Base-by-base conservation (phyloP, 2,797 vertebrate species). In the Pseudochaenichthys georgianus region DNA sequence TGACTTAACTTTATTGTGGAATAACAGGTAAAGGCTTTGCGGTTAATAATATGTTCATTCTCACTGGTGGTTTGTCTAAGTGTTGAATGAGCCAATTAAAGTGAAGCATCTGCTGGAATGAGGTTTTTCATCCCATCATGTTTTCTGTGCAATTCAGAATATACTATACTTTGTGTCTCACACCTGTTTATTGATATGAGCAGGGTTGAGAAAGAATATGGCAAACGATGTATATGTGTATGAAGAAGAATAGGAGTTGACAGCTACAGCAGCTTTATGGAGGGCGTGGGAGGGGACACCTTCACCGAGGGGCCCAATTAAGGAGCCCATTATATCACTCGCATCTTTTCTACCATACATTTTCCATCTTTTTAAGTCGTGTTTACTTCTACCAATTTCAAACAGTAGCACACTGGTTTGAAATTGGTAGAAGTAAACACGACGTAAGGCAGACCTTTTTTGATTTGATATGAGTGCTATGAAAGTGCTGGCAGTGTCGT, bases 111-210 rank as follows among this genome's bases (percentile, higher is more conserved):
- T 28, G 23, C 45, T 11, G 50, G 16, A 42, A 45, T 9, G 34
- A 42, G 13, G 10, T 41, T 67, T 17, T 17, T 52, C 5, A 54
- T 48, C 13, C 11, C 42, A 13, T 41, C 8, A 16, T 13, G 38
- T 19, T 48, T 43, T 15, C 48, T 59, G 47, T 42, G 42, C 42
- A 53, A 7, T 58, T 51, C 52, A 60, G 66, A 61, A 38, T 63
- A 7, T 15, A 48, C 17, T 2, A 34, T 34, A 0, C 3, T 31
- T 13, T 16, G 23, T 41, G 17, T 52, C 28, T 23, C 6, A 34
- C 11, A 50, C 55, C 6, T 2, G 17, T 34, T 48, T 16, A 45
- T 13, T 60, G 28, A 41, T 15, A 34, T 31, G 19, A 21, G 38
- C 16, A 34, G 2, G 34, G 12, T 16, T 28, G 15, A 45, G 43